Evolutionary conservation across 2,797 vertebrate genomes (phyloP).

Genomic region (Spea hammondii): DNA sequence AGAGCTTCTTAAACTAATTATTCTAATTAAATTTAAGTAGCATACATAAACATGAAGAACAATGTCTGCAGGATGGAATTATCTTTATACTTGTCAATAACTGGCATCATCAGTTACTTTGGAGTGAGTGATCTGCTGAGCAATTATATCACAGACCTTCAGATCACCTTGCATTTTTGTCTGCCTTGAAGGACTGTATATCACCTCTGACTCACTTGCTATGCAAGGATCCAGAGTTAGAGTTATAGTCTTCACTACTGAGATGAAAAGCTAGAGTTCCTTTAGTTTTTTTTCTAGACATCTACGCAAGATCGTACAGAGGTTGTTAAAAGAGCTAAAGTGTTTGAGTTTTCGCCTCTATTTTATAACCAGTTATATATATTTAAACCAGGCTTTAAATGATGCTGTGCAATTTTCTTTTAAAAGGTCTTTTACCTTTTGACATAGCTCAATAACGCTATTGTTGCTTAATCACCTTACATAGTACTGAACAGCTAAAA

Average conservation of each 20-base stretch:
- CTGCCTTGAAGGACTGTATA: constrained; percentile 13
- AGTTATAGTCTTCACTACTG: background rate
- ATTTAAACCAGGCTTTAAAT: no score
- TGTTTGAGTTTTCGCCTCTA: no score
- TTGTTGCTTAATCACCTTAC: no score
- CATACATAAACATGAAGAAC: background rate
- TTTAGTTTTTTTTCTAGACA: no score
- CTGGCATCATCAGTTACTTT: constrained; percentile 34
- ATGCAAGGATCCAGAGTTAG: constrained; percentile 4
- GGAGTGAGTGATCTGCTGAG: constrained; percentile 26
- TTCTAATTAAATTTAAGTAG: constrained; percentile 6
- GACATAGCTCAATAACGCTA: no score
- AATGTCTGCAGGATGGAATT: constrained; percentile 24
- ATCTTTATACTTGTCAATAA: constrained; percentile 2
- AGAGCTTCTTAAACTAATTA: background rate
- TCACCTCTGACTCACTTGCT: constrained; percentile 16
- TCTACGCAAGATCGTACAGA: no score
- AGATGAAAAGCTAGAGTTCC: background rate
- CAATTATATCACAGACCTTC: constrained; percentile 31
- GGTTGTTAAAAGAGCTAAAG: no score
- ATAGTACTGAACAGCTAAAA: no score
- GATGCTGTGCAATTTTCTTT: no score
- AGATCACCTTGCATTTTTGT: constrained; percentile 26
- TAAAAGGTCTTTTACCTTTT: no score
- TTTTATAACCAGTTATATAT: no score